A percentile compares a stretch with the other conserved stretches of the same genome.
Evolutionary conservation across 2,113 vertebrate genomes (phyloP).

Genomic region (Mustela lutreola): DNA sequence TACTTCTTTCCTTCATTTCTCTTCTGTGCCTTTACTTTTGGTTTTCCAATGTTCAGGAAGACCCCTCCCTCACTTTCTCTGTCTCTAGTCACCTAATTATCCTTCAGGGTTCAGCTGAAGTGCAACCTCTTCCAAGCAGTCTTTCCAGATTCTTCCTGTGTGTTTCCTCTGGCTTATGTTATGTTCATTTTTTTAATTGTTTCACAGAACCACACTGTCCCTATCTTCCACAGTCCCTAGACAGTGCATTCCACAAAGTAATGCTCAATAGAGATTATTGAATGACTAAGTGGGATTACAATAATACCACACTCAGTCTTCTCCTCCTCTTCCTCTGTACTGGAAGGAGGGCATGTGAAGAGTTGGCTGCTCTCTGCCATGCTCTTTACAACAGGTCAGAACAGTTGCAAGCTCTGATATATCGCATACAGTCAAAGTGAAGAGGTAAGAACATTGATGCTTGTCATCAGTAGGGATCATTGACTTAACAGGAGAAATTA

Average conservation of each 20-base stretch:
- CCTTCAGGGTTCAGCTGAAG: background rate
- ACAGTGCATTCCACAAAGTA: background rate
- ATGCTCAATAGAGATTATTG: background rate
- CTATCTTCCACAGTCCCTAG: background rate
- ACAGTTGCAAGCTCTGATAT: background rate
- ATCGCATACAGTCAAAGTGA: background rate
- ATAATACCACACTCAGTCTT: background rate
- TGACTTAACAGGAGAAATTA: background rate
- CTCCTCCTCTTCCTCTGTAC: background rate
- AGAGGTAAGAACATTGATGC: background rate
- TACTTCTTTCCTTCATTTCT: background rate
- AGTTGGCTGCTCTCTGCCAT: background rate
- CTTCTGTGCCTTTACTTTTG: background rate
- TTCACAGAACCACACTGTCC: background rate
- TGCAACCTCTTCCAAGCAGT: background rate
- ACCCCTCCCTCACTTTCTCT: background rate
- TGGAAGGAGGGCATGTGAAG: background rate
- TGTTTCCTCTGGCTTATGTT: slow-evolving; percentile 21
- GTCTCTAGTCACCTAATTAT: background rate
- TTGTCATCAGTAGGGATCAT: background rate
- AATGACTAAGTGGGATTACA: background rate
- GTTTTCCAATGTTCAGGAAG: background rate
- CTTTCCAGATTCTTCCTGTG: background rate
- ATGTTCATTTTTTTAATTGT: background rate
- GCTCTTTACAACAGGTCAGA: background rate